These are phyloP conservation scores for Thyatira batis DNA, from an alignment of 2,888 invertebrate species.

Conservation along the genomic window DNA sequence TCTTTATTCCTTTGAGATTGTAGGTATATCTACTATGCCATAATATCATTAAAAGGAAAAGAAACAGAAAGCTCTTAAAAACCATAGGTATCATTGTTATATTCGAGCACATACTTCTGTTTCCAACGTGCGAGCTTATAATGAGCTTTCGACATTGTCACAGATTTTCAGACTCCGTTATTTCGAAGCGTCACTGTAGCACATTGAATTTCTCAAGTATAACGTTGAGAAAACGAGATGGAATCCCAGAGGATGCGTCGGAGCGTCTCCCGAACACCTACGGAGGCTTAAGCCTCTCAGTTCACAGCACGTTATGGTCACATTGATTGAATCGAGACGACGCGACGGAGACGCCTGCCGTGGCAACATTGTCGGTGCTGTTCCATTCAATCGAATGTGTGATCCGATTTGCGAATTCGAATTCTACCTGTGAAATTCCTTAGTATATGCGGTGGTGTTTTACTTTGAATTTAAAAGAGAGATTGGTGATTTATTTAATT, in stretches of 20 bases:
- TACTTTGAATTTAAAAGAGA: not conserved
- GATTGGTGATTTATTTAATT: too few species aligned
- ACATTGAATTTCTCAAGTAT: constrained; percentile 71
- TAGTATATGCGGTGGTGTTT: not conserved
- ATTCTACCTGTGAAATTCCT: constrained; percentile 2
- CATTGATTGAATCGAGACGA: constrained; percentile 49
- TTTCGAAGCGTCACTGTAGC: constrained; percentile 28
- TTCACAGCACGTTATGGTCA: constrained; percentile 32
- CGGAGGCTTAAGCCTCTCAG: constrained; percentile 60
- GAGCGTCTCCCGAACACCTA: constrained; percentile 50
- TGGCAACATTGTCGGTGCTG: constrained; percentile 13
- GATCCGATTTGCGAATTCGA: not conserved
- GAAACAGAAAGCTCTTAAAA: constrained; percentile 11
- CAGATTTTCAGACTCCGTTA: constrained; percentile 21
- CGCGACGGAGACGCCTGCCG: constrained; percentile 8
- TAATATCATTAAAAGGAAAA: too few species aligned
- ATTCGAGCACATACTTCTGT: constrained; percentile 7
- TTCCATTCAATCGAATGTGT: constrained; percentile 1
- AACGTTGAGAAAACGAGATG: constrained; percentile 35
- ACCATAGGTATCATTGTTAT: constrained; percentile 15
- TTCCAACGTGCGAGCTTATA: constrained; percentile 2
- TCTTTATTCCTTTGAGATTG: constrained; percentile 22
- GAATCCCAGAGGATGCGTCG: constrained; percentile 67
- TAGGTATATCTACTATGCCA: not conserved
- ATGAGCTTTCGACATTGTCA: constrained; percentile 5